phyloP scores from a whole-genome alignment of 2,888 invertebrate genomes.

The Seira musarum region DNA sequence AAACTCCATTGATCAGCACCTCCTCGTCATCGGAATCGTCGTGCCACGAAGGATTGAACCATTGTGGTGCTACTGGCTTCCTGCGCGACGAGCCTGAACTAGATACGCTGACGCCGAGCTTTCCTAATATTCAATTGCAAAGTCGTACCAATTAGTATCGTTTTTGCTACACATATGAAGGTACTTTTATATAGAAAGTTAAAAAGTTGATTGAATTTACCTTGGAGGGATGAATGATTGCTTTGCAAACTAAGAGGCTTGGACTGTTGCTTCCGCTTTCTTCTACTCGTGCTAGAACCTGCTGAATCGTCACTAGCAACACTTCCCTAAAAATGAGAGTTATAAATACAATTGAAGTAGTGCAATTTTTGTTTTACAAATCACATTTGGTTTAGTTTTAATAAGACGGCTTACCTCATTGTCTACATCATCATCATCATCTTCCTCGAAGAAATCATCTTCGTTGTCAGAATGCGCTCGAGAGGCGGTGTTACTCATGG shows the following conservation, averaged over 20 bases:
- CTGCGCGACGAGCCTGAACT: constrained; percentile 79
- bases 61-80: constrained; percentile 97
- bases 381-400: too few relatives aligned
- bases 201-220: constrained; percentile 26
- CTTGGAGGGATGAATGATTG: constrained; percentile 52
- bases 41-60: constrained; percentile 97
- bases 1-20: constrained; percentile 94
- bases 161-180: too few relatives aligned
- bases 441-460: constrained; percentile 86
- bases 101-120: constrained; percentile 69
- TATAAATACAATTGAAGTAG: too few relatives aligned
- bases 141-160: not conserved
- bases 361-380: too few relatives aligned
- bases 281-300: constrained; percentile 68
- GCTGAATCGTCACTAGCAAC: constrained; percentile 69
- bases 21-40: constrained; percentile 77
- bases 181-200: not conserved
- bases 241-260: constrained; percentile 62
- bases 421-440: constrained; percentile 82
- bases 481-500: constrained; percentile 80
- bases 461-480: constrained; percentile 85
- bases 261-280: constrained; percentile 66
- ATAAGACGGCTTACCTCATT: constrained; percentile 64
- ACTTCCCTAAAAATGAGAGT: constrained; percentile 66
- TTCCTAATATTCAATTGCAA: constrained; percentile 37